Evolutionary conservation across 2,113 vertebrate species (phyloP).

Genomic region (Ovis canadensis): DNA sequence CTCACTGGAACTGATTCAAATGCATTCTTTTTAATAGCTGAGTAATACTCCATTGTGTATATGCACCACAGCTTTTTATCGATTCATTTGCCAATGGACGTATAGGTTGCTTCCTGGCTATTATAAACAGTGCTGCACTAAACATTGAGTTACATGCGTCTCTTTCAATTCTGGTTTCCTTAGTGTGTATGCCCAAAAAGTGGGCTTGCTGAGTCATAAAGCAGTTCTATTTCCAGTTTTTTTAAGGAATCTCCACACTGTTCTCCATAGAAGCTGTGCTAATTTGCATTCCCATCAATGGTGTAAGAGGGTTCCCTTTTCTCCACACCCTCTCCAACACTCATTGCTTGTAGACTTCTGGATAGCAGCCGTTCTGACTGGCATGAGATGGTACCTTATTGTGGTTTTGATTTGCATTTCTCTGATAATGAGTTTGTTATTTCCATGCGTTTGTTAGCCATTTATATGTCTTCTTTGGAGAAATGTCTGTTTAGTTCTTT

Average conservation of each 20-base stretch:
- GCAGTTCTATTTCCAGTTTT: neutral
- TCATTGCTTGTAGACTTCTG: neutral
- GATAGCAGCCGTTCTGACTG: fast-evolving
- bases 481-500: neutral
- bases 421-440: neutral
- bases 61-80: neutral
- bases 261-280: neutral
- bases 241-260: neutral
- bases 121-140: neutral
- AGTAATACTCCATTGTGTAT: neutral
- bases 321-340: neutral
- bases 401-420: neutral
- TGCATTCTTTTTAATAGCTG: neutral
- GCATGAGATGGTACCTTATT: neutral
- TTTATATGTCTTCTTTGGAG: neutral
- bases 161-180: neutral
- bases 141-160: neutral
- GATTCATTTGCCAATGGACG: neutral
- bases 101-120: neutral
- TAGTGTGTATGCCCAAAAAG: neutral
- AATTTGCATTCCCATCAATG: neutral
- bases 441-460: neutral
- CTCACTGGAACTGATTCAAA: neutral
- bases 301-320: neutral
- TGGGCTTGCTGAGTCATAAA: neutral